A percentile compares a stretch with the other conserved stretches of the same genome.
phyloP scores from a whole-genome alignment of 2,113 vertebrate genomes.

The Peromyscus polionotus region DNA sequence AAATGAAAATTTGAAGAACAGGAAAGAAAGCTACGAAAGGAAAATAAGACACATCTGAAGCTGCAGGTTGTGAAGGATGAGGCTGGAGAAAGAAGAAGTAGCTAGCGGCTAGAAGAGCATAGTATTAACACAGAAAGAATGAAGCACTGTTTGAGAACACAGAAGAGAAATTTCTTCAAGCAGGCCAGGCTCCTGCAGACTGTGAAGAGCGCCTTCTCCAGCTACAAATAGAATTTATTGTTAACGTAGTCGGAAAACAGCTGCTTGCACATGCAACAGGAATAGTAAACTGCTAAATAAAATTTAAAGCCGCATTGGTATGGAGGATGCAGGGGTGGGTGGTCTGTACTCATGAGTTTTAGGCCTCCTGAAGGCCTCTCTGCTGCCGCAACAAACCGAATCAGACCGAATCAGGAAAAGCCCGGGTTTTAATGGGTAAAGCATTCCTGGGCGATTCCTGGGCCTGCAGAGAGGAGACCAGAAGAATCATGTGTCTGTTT shows the following conservation, averaged over 20 bases:
- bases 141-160: not conserved
- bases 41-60: not conserved
- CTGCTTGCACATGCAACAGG: not conserved
- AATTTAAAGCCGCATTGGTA: not conserved
- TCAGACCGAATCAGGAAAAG: too few relatives aligned
- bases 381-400: too few relatives aligned
- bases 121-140: not conserved
- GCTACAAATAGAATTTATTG: not conserved
- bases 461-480: too few relatives aligned
- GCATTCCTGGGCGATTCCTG: too few relatives aligned
- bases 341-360: not conserved
- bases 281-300: conserved; percentile 1
- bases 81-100: not conserved
- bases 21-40: not conserved
- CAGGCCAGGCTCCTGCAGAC: not conserved
- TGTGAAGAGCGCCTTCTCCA: not conserved
- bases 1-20: not conserved
- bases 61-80: not conserved
- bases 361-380: too few relatives aligned
- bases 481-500: too few relatives aligned
- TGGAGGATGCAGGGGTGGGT: not conserved
- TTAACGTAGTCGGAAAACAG: not conserved
- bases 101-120: not conserved
- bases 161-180: not conserved
- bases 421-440: too few relatives aligned